These are phyloP conservation scores for Mus spretus DNA, from an alignment of 2,797 vertebrate species.

Conservation along the genomic window DNA sequence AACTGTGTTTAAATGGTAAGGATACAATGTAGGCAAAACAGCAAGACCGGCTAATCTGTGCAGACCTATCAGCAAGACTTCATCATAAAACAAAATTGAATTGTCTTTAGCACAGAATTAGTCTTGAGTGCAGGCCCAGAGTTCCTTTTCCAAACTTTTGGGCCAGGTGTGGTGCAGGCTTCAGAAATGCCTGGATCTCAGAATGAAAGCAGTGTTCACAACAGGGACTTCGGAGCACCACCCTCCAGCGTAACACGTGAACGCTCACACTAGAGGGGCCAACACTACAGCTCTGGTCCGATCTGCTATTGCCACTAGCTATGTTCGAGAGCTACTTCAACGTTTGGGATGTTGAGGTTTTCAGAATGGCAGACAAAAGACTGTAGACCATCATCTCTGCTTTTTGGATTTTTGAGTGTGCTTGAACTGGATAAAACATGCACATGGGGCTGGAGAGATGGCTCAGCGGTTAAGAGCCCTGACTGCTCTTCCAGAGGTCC, in stretches of 20 bases:
- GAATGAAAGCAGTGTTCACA: not conserved
- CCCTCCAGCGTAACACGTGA: rapidly evolving
- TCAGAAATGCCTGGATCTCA: not conserved
- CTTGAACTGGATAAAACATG: not conserved
- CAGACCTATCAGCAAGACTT: not conserved
- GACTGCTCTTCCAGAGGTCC: too few relatives aligned
- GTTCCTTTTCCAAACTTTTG: not conserved
- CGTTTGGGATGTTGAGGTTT: not conserved
- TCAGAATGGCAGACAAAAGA: not conserved
- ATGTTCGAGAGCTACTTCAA: not conserved
- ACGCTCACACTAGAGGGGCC: not conserved
- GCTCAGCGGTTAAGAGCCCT: too few relatives aligned
- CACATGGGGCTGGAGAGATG: too few relatives aligned
- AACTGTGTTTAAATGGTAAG: not conserved
- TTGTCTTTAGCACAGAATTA: not conserved
- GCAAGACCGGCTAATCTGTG: not conserved
- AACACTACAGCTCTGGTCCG: not conserved
- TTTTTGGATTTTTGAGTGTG: not conserved
- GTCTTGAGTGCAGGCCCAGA: not conserved
- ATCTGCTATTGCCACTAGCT: not conserved
- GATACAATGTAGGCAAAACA: not conserved
- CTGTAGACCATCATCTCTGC: not conserved
- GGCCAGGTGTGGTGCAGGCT: not conserved
- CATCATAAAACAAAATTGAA: not conserved
- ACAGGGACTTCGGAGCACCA: not conserved